Evolutionary conservation across 2,888 invertebrate genomes (phyloP), one percentile per base, ranked within the genome.

Genomic region (Diarsia mendica): DNA sequence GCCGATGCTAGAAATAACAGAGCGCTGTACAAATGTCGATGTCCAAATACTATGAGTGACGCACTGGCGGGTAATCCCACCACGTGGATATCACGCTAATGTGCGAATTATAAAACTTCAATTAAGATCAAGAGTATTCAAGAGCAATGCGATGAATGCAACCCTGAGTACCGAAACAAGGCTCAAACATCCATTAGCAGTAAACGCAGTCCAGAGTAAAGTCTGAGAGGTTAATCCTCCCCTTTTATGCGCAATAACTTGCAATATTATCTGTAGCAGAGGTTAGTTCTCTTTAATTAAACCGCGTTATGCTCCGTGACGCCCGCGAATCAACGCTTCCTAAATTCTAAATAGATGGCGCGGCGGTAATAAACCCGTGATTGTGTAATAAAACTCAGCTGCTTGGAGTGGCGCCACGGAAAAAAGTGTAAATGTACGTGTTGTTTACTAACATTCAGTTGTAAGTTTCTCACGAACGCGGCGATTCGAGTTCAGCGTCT

Each of bases 371-470:
- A 94, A 93, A 93, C 90, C 83, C 82, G 86, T 88, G 90, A 92
- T 93, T 92, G 93, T 91, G 91, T 89, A 93, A 93, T 94, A 93
- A 94, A 93, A 91, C 86, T 84, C 93, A 93, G 93, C 93, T 93
- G 94, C 90, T 91, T 89, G 89, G 90, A 90, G 90, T 88, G 85
- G 85, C 88, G 92, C 90, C 89, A 89, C 89, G 89, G 89, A 91
- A 94, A 93, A 93, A 92, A 90, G 89, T 90, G 90, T 91, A 91
- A 93, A 90, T 89, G 84, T 90, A 90, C 87, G 74, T 75, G 85
- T 89, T 95, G 94, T 95, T 95, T 95, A 95, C 94, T 94, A 94
- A 94, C 93, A 95, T 90, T 87, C 85, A 85, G 86, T 87, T 85
- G 87, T 84, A 87, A 87, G 80, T 89, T 90, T 89, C 85, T 89